Evolutionary conservation across 2,797 vertebrate species (phyloP), one percentile per base, ranked within the genome.

Genomic region (Buceros bicornis): DNA sequence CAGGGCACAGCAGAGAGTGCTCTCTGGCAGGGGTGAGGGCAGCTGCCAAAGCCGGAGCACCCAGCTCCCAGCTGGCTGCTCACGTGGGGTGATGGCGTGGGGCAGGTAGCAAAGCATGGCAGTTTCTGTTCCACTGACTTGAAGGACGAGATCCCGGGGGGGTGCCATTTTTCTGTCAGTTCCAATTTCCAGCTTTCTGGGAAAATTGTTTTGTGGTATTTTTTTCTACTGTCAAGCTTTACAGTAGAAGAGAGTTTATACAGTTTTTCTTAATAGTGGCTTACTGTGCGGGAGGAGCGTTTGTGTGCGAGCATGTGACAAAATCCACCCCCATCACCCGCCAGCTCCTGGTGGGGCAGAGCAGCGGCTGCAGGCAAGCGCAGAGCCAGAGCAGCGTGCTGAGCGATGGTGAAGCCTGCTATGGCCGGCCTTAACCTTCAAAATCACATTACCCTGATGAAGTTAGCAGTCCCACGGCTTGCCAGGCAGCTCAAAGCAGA

Each of bases 11-110:
- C 2, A 2, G 43, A 43, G 56, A 51, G 22, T 5, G 42, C 19
- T 17, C 26, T 7, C 1, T 40, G 18, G 50, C 10, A 7, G 67
- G 48, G n/a, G 10, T 7, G 64, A 56, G 28, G 43, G 48, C 8
- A 22, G 25, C 19, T 77, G 54, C 19, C 16, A 29, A 11, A 37
- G 5, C 29, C 70, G 13, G 61, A 58, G 31, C 35, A 17, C 42
- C 43, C 3, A 2, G 5, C 14, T 25, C 50, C 24, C 54, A 10
- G 21, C 29, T 19, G 50, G n/a, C 22, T 22, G 61, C 50, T 50
- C 33, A 3, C 0, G 3, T 0, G 3, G 21, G 21, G 35, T 1
- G 1, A 7, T 13, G 28, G 31, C n/a, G 8, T 16, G 31, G 69
- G 26, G 37, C 56, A 35, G 61, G n/a, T 10, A 8, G 51, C 43